These are phyloP conservation scores for Gasteruption jaculator DNA, from an alignment of 2,888 invertebrate species.

Conservation along the genomic window DNA sequence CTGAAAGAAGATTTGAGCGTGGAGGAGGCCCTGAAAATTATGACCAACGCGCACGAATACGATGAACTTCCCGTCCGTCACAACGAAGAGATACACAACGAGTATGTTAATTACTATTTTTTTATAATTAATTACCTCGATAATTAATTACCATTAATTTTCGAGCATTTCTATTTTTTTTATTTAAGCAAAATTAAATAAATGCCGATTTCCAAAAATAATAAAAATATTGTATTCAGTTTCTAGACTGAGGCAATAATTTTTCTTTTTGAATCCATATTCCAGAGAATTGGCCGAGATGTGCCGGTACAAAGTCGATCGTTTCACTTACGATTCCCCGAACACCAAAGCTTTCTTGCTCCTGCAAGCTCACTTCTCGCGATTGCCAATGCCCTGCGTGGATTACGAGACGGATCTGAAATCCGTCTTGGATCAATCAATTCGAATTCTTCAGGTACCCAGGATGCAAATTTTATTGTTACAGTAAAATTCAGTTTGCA, in stretches of 20 bases:
- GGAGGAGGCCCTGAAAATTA: constrained; percentile 70
- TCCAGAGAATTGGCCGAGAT: constrained; percentile 74
- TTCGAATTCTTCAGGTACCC: constrained; percentile 83
- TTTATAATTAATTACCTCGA: not conserved
- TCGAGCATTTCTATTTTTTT: not conserved
- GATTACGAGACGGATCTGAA: constrained; percentile 97
- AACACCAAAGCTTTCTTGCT: constrained; percentile 91
- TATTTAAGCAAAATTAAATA: too few relatives aligned
- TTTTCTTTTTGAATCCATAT: too few relatives aligned
- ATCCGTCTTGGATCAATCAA: constrained; percentile 93
- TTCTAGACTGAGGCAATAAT: too few relatives aligned
- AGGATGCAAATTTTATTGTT: constrained; percentile 1
- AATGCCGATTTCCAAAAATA: too few relatives aligned
- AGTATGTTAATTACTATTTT: constrained; percentile 64
- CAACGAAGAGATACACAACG: constrained; percentile 92
- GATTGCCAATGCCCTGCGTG: constrained; percentile 76
- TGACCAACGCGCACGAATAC: constrained; percentile 86
- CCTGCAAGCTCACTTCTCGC: constrained; percentile 91
- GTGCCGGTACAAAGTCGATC: constrained; percentile 70
- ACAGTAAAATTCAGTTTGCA: constrained; percentile 3
- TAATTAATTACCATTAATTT: constrained; percentile 4
- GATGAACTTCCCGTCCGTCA: constrained; percentile 94
- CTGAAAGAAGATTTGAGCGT: constrained; percentile 63
- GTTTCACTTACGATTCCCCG: constrained; percentile 79
- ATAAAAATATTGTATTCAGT: too few relatives aligned